Evolutionary conservation across 2,888 invertebrate species (phyloP).

Genomic region (Cosmia pyralina): DNA sequence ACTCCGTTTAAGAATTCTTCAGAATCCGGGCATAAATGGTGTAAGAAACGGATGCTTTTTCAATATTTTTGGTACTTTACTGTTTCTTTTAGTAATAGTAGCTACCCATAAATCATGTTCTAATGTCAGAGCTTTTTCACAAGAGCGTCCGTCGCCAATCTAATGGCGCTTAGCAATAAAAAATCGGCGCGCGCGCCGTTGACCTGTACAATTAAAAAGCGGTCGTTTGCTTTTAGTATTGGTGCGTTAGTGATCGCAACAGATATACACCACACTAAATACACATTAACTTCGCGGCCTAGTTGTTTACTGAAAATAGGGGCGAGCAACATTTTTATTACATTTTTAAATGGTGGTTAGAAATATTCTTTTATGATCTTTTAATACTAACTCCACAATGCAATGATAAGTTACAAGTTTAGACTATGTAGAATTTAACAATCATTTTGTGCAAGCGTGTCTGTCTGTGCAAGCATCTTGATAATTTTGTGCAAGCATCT

Average conservation of each 20-base stretch:
- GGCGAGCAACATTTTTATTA: slow-evolving; percentile 69
- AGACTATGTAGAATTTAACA: not conserved
- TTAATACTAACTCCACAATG: not conserved
- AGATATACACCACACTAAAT: slow-evolving; percentile 79
- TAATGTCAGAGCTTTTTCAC: slow-evolving; percentile 9
- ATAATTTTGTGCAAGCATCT: too few species aligned
- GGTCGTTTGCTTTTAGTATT: slow-evolving; percentile 83
- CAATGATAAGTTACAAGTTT: not conserved
- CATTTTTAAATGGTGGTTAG: not conserved
- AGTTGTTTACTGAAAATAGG: slow-evolving; percentile 83
- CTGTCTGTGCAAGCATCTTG: too few species aligned
- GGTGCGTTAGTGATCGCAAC: slow-evolving; percentile 82
- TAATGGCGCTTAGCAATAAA: slow-evolving; percentile 73
- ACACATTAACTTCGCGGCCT: slow-evolving; percentile 86
- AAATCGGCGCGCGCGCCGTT: slow-evolving; percentile 78
- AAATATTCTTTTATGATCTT: not conserved
- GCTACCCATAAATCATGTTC: not conserved
- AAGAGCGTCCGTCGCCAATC: slow-evolving; percentile 55
- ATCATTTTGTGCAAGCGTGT: too few species aligned
- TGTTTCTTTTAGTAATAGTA: too few species aligned
- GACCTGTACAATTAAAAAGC: slow-evolving; percentile 87
- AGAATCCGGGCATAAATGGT: too few species aligned
- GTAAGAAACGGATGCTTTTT: too few species aligned
- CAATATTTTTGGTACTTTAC: too few species aligned
- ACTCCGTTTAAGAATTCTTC: too few species aligned